Conservation (phyloP, 2,113 vertebrate genomes). For the Paramisgurnus dabryanus region DNA sequence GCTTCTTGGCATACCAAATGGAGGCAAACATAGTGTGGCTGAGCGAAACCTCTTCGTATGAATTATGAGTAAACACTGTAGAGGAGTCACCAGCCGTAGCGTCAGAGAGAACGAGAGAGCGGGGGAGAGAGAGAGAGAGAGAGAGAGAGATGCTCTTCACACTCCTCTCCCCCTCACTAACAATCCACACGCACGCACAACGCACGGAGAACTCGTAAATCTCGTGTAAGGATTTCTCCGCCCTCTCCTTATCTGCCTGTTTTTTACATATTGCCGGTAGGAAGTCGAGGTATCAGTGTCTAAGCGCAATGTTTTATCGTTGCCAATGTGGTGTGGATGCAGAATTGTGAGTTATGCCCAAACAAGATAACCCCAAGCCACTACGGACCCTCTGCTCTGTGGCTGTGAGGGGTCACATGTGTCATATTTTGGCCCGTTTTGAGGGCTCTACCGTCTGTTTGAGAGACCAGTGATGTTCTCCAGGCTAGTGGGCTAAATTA, state of each 20-base stretch:
- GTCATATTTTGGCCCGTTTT: background rate
- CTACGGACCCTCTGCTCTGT: background rate
- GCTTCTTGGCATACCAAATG: slow-evolving; percentile 98
- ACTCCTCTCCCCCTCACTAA: slow-evolving; percentile 34
- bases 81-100: slow-evolving; percentile 57
- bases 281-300: slow-evolving; percentile 61
- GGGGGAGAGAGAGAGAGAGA: slow-evolving; percentile 47
- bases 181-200: slow-evolving; percentile 35
- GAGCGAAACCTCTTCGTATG: slow-evolving; percentile 52
- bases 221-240: slow-evolving; percentile 46
- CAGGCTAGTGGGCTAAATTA: slow-evolving; percentile 12
- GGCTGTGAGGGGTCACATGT: background rate
- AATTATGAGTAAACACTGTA: slow-evolving; percentile 60
- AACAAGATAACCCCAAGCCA: background rate
- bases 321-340: background rate
- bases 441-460: background rate
- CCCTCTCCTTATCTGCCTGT: slow-evolving; percentile 75
- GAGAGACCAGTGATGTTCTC: background rate
- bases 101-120: slow-evolving; percentile 39
- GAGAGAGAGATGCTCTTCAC: slow-evolving; percentile 41
- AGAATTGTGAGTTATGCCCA: slow-evolving; percentile 58
- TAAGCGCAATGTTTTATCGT: slow-evolving; percentile 53
- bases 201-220: slow-evolving; percentile 25
- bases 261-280: slow-evolving; percentile 79
- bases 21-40: slow-evolving; percentile 88